phyloP scores from a whole-genome alignment of 2,797 vertebrate genomes.

The Spondyliosoma cantharus region DNA sequence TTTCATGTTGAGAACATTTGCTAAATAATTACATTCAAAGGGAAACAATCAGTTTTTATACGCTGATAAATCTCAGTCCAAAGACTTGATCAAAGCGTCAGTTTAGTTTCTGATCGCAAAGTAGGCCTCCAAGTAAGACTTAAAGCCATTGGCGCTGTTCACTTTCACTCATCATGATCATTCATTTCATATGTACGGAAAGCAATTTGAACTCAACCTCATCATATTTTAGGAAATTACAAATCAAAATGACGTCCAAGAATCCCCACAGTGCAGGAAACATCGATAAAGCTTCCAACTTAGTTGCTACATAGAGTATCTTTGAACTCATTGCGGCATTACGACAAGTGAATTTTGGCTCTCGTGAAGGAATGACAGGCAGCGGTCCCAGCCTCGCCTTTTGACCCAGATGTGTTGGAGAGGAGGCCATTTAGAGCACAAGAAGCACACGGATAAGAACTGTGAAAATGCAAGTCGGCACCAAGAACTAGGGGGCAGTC shows the following conservation, averaged over 20 bases:
- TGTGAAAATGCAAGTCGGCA: constrained; percentile 58
- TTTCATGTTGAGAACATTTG: constrained; percentile 63
- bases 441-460: constrained; percentile 38
- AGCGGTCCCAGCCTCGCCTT: constrained; percentile 62
- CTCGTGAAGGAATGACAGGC: constrained; percentile 61
- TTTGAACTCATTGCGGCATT: constrained; percentile 70
- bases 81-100: constrained; percentile 72
- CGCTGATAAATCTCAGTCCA: constrained; percentile 67
- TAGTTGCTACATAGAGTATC: constrained; percentile 25
- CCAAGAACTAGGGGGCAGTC: constrained; percentile 60
- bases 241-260: constrained; percentile 69
- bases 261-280: constrained; percentile 47
- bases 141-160: constrained; percentile 64
- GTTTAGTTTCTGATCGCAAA: constrained; percentile 56
- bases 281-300: constrained; percentile 54
- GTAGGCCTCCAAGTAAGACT: constrained; percentile 55
- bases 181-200: constrained; percentile 63
- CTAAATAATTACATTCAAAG: constrained; percentile 61
- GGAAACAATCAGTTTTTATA: constrained; percentile 41
- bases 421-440: constrained; percentile 48
- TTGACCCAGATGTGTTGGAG: constrained; percentile 66
- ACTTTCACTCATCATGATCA: constrained; percentile 60
- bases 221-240: constrained; percentile 74
- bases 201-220: constrained; percentile 62
- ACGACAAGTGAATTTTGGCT: constrained; percentile 64